These are phyloP conservation scores for Carposina sasakii DNA, from an alignment of 1,140 invertebrate genomes.

Conservation along the genomic window DNA sequence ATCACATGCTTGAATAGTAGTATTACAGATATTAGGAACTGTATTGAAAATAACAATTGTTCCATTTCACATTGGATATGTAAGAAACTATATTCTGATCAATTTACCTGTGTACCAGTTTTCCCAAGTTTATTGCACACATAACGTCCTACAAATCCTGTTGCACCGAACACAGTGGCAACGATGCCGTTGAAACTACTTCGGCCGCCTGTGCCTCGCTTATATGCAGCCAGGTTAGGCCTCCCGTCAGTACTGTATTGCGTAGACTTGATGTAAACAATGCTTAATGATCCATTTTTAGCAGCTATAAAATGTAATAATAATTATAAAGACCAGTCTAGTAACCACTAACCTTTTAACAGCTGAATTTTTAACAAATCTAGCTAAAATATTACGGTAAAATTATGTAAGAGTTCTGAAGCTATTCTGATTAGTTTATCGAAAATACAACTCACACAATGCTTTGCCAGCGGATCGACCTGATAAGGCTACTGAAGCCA, in stretches of 20 bases:
- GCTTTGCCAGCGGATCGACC: conserved; percentile 52
- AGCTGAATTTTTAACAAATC: conserved; percentile 12
- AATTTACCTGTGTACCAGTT: conserved; percentile 89
- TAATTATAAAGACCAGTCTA: neutral
- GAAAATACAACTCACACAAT: conserved; percentile 40
- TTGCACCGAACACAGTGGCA: conserved; percentile 96
- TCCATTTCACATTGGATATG: too few relatives aligned
- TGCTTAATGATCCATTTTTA: conserved; percentile 47
- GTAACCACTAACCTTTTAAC: neutral
- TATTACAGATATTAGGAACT: too few relatives aligned
- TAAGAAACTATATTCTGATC: too few relatives aligned
- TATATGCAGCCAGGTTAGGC: conserved; percentile 67
- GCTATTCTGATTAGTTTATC: too few relatives aligned
- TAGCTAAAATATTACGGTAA: conserved; percentile 20
- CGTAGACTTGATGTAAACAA: conserved; percentile 58
- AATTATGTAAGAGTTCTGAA: neutral
- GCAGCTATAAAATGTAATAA: conserved; percentile 34
- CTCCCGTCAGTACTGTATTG: conserved; percentile 50
- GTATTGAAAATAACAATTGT: too few relatives aligned
- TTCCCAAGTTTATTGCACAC: conserved; percentile 93
- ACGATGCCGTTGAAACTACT: conserved; percentile 97
- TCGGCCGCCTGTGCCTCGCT: conserved; percentile 93
- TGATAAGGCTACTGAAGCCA: conserved; percentile 55
- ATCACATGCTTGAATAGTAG: too few relatives aligned
- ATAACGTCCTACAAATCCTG: conserved; percentile 90